Evolutionary conservation across 2,113 vertebrate genomes (phyloP), one percentile per base, ranked within the genome.

Genomic region (Neolamprologus variostigma): DNA sequence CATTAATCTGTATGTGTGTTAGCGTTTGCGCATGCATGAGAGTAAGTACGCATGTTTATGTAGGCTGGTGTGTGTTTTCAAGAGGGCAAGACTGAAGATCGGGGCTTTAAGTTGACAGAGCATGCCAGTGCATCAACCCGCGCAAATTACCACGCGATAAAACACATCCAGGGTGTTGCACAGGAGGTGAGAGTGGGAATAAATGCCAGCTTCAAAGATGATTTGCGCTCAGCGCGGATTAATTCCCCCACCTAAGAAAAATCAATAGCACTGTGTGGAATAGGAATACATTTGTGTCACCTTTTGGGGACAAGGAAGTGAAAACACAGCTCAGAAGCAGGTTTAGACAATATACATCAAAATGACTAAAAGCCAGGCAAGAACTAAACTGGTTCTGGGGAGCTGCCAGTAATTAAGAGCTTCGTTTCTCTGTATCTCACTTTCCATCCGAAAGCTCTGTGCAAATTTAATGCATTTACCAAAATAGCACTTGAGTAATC

Each of bases 281-380:
- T 80, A 89, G 83, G 95, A 96, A 95, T 96, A 95, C 91, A 95
- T 94, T 96, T 93, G 89, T 92, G 92, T 94, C 94, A 91, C 92
- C 84, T 87, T 86, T 26, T 80, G 78, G 86, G 87, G 89, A 86
- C 82, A 55, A 78, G 81, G 81, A 81, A 68, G 83, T 28, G 83
- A 86, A 89, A 92, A 91, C 76, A 80, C 78, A 61, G 71, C 71
- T 71, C 80, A 79, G 91, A 73, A 81, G 78, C 86, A 86, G 82
- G 83, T 87, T 94, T 80, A 76, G 81, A 92, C 89, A 89, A 91
- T 47, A 83, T 87, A 80, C 84, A 91, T 94, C 89, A 88, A 88
- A 89, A 83, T 79, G 90, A 90, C 26, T 92, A 88, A 91, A 95
- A 91, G 37, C 47, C 47, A 59, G 81, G 50, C 71, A 82, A 83